Evolutionary conservation across 2,888 invertebrate species (phyloP).

Genomic region (Anthophora plumipes): DNA sequence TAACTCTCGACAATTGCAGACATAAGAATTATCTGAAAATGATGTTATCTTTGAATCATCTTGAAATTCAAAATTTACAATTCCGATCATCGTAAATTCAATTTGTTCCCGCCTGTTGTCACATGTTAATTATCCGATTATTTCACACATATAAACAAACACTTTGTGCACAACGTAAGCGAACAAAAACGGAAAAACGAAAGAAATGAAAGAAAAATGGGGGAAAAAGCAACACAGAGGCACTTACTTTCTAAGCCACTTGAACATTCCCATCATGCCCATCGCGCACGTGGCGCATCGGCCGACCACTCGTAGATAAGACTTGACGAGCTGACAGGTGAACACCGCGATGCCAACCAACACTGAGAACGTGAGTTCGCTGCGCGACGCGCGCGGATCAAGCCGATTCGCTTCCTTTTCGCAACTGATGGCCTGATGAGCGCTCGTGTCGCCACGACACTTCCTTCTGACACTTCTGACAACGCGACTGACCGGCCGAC

Average conservation of each 20-base stretch:
- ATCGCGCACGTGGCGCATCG: constrained; percentile 71
- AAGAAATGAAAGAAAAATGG: background rate
- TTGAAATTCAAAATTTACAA: too few species aligned
- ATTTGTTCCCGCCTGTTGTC: too few species aligned
- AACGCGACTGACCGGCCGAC: constrained; percentile 27
- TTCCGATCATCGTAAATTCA: too few species aligned
- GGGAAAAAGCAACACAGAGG: background rate
- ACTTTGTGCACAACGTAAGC: background rate
- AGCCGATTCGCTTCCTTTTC: constrained; percentile 44
- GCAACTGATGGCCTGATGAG: constrained; percentile 39
- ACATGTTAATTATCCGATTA: too few species aligned
- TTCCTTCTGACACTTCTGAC: constrained; percentile 56
- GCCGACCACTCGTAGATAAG: constrained; percentile 36
- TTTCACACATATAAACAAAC: too few species aligned
- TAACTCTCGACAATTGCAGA: too few species aligned
- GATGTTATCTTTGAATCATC: too few species aligned
- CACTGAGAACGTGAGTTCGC: constrained; percentile 12
- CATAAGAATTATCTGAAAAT: too few species aligned
- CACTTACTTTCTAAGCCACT: constrained; percentile 80
- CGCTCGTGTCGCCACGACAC: constrained; percentile 39
- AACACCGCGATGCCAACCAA: constrained; percentile 29
- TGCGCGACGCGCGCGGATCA: constrained; percentile 19
- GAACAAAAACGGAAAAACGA: background rate
- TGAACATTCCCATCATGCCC: constrained; percentile 80
- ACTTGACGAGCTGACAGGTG: constrained; percentile 31